A percentile compares a stretch with the other conserved stretches of the same genome.
phyloP scores from a whole-genome alignment of 2,888 invertebrate genomes.

The Didymodactylos carnosus region DNA sequence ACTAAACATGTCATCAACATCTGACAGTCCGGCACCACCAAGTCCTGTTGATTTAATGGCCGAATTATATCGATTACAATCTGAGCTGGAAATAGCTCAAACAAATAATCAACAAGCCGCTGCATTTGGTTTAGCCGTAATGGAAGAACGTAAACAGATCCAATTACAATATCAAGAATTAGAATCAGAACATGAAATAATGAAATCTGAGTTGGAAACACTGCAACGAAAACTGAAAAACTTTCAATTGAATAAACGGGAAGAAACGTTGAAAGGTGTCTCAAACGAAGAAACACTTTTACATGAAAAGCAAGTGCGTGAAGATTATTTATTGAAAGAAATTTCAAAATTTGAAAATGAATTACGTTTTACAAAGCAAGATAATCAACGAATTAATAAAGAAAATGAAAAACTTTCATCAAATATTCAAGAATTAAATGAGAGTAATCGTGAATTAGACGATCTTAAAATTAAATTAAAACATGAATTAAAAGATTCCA shows the following conservation, averaged over 20 bases:
- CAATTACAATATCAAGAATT: slow-evolving; percentile 7
- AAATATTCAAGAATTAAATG: background rate
- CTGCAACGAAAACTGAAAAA: background rate
- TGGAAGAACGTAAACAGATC: slow-evolving; percentile 7
- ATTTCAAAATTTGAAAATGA: slow-evolving; percentile 3
- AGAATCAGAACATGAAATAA: slow-evolving; percentile 8
- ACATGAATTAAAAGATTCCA: slow-evolving; percentile 68
- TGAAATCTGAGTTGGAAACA: background rate
- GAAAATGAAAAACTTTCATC: slow-evolving; percentile 10
- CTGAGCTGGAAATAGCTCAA: too few species aligned
- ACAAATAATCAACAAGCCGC: slow-evolving; percentile 8
- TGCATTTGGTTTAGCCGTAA: slow-evolving; percentile 7
- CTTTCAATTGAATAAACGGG: background rate
- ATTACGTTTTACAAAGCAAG: slow-evolving; percentile 1
- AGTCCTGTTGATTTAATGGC: too few species aligned
- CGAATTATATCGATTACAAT: background rate
- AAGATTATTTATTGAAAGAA: slow-evolving; percentile 1
- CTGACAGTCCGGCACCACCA: too few species aligned
- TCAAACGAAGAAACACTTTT: slow-evolving; percentile 5
- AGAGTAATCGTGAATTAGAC: slow-evolving; percentile 1
- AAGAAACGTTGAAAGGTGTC: background rate
- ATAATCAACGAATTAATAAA: slow-evolving; percentile 1
- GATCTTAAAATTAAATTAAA: slow-evolving; percentile 38
- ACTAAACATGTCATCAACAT: too few species aligned
- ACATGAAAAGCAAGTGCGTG: slow-evolving; percentile 3